Conservation (phyloP, 2,888 invertebrate species). For the Leptinotarsa tumamoca region DNA sequence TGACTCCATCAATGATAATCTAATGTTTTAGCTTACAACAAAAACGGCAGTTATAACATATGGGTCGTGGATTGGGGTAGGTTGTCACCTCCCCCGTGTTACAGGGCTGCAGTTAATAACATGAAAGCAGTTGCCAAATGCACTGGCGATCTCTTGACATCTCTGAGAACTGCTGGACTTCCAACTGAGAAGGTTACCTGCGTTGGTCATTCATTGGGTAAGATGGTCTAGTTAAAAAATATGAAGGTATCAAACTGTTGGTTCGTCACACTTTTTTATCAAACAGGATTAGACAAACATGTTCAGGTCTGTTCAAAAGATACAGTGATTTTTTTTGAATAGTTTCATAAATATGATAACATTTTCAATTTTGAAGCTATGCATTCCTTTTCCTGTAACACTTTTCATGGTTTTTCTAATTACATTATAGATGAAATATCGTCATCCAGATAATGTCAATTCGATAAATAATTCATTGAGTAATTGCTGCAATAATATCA, state of each 20-base stretch:
- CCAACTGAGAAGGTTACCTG: constrained; percentile 77
- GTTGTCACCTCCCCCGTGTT: constrained; percentile 76
- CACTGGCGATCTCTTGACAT: constrained; percentile 74
- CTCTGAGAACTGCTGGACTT: constrained; percentile 75
- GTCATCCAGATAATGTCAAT: too few species aligned
- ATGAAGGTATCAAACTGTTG: neutral
- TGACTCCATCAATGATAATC: neutral
- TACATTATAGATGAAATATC: too few species aligned
- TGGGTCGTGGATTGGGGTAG: constrained; percentile 84
- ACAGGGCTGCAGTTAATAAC: constrained; percentile 79
- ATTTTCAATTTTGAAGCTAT: too few species aligned
- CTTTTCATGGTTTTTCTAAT: too few species aligned
- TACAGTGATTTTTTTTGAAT: too few species aligned
- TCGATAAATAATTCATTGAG: too few species aligned
- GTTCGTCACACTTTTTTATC: too few species aligned
- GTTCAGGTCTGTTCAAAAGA: too few species aligned
- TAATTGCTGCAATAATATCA: too few species aligned
- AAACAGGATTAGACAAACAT: too few species aligned
- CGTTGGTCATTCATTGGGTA: constrained; percentile 77
- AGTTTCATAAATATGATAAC: too few species aligned
- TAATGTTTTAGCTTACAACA: constrained; percentile 73
- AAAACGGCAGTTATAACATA: constrained; percentile 81
- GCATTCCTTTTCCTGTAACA: too few species aligned
- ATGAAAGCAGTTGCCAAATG: constrained; percentile 79
- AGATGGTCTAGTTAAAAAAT: neutral